Evolutionary conservation across 1,140 invertebrate species (phyloP).

Genomic region (Bilobella aurantiaca): DNA sequence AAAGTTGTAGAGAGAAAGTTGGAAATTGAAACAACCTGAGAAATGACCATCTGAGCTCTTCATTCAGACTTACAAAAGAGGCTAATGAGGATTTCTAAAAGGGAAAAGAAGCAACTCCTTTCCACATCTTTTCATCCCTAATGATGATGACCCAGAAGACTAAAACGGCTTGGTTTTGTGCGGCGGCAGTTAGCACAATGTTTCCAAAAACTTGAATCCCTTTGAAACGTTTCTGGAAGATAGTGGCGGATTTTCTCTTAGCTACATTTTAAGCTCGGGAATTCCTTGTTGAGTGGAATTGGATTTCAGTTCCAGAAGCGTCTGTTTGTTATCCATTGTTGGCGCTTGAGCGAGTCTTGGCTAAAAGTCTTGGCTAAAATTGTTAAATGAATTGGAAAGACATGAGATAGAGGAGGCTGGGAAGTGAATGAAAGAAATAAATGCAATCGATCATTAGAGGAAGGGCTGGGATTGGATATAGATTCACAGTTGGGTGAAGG

Average conservation of each 20-base stretch:
- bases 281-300: not conserved
- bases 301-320: not conserved
- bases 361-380: not conserved
- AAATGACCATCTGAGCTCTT: constrained; percentile 6
- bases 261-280: too few species aligned
- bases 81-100: not conserved
- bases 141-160: not conserved
- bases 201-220: too few species aligned
- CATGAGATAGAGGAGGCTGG: constrained; percentile 2
- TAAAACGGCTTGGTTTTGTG: not conserved
- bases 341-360: constrained; percentile 2
- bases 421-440: constrained; percentile 7
- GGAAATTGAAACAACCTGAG: constrained; percentile 13
- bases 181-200: too few species aligned
- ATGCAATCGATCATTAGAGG: constrained; percentile 2
- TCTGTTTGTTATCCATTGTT: constrained; percentile 6
- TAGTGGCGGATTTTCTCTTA: too few species aligned
- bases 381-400: constrained; percentile 9
- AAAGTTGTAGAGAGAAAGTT: constrained; percentile 5
- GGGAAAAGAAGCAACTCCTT: not conserved
- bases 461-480: not conserved
- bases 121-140: not conserved
- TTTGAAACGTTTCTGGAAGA: too few species aligned
- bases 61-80: not conserved
- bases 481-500: not conserved